Evolutionary conservation across 2,113 vertebrate species (phyloP).

Genomic region (Heterotis niloticus): DNA sequence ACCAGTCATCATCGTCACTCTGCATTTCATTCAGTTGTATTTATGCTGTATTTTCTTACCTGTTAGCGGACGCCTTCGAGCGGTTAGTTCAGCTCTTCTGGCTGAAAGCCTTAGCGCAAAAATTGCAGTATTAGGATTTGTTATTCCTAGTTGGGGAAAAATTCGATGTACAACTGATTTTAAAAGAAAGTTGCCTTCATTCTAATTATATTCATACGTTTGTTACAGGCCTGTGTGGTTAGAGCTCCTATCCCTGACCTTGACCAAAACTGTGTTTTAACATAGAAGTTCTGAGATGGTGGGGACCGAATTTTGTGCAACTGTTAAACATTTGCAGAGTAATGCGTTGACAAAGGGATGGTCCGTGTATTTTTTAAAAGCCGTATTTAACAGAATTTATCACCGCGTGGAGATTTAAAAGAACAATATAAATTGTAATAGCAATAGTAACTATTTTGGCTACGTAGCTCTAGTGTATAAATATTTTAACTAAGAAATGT

Average conservation of each 20-base stretch:
- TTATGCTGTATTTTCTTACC: background rate
- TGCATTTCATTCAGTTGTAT: background rate
- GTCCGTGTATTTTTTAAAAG: background rate
- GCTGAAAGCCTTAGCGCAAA: background rate
- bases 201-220: background rate
- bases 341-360: conserved; percentile 7
- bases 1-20: background rate
- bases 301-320: background rate
- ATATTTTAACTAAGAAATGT: conserved; percentile 10
- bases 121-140: background rate
- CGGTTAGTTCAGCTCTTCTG: too few species aligned
- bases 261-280: background rate
- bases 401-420: background rate
- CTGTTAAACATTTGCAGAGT: conserved; percentile 1
- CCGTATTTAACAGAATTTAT: background rate
- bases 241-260: background rate
- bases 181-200: conserved; percentile 5
- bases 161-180: too few species aligned
- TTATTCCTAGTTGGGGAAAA: background rate
- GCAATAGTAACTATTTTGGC: conserved; percentile 16
- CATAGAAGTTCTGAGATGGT: background rate
- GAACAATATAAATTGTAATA: conserved; percentile 11
- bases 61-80: background rate
- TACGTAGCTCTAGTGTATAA: conserved; percentile 11
- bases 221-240: background rate